Conservation (phyloP, 2,113 vertebrate species). For the Rhinoptilus africanus region DNA sequence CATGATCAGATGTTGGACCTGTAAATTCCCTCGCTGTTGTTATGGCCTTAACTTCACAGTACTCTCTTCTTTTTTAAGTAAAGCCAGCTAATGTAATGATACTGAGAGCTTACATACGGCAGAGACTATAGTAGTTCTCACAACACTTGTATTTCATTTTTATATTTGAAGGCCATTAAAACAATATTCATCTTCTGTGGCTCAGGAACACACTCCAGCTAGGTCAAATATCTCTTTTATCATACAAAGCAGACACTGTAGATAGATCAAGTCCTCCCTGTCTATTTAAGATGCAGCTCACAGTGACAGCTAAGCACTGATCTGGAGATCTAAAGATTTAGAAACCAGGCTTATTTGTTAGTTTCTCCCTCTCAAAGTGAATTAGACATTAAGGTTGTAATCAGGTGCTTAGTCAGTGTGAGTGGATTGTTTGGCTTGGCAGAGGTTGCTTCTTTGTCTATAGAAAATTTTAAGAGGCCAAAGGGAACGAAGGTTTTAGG, state of each 20-base stretch:
- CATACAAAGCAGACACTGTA: conserved; percentile 30
- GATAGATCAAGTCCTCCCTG: background rate
- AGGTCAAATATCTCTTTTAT: conserved; percentile 39
- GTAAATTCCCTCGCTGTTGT: background rate
- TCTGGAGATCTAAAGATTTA: conserved; percentile 22
- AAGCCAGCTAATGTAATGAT: background rate
- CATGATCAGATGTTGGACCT: background rate
- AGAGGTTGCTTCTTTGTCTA: background rate
- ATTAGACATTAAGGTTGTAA: conserved; percentile 27
- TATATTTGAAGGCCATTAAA: conserved; percentile 27
- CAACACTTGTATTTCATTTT: background rate
- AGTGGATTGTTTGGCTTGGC: background rate
- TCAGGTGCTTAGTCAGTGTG: background rate
- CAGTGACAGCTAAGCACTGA: conserved; percentile 21
- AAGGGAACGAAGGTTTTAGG: background rate
- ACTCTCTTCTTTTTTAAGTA: background rate
- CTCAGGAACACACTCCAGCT: background rate
- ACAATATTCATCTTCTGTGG: background rate
- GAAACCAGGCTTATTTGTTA: background rate
- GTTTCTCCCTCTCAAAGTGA: conserved; percentile 29
- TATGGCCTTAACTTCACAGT: background rate
- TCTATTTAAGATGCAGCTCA: conserved; percentile 49
- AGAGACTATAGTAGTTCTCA: background rate
- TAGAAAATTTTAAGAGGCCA: background rate
- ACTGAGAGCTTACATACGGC: background rate